Evolutionary conservation across 2,888 invertebrate species (phyloP).

Genomic region (Pollenia labialis): DNA sequence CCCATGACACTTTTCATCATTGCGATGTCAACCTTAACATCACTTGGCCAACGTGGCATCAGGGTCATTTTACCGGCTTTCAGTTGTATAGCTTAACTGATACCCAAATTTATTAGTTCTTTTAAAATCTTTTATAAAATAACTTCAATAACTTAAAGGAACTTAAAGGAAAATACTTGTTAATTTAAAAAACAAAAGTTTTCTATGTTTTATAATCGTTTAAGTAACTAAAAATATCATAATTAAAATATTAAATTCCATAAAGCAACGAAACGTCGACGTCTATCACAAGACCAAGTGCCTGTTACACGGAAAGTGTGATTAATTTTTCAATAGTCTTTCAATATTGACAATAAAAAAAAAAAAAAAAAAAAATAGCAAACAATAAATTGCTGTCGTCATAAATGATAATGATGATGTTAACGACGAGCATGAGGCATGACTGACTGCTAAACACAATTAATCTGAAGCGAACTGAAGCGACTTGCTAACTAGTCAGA

Average conservation of each 20-base stretch:
- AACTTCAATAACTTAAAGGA: too few relatives aligned
- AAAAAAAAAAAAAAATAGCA: neutral
- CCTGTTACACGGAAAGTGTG: neutral
- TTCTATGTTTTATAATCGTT: neutral
- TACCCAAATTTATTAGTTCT: too few relatives aligned
- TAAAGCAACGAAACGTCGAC: neutral
- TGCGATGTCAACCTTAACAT: too few relatives aligned
- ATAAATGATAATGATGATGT: neutral
- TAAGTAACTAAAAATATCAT: neutral
- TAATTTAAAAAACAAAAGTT: too few relatives aligned
- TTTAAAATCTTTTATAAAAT: too few relatives aligned
- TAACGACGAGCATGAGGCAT: neutral
- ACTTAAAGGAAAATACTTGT: too few relatives aligned
- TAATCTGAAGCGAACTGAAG: neutral
- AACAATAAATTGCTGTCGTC: slow-evolving; percentile 8
- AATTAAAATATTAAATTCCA: neutral
- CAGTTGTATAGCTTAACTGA: too few relatives aligned
- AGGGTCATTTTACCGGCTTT: too few relatives aligned
- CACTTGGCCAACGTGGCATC: too few relatives aligned
- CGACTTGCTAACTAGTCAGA: slow-evolving; percentile 2
- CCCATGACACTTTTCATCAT: too few relatives aligned
- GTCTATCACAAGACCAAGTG: slow-evolving; percentile 9
- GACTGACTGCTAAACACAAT: neutral
- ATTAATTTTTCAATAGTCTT: slow-evolving; percentile 13
- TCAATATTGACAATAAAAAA: neutral